These are phyloP conservation scores for Tachysurus fulvidraco DNA, from an alignment of 2,113 vertebrate genomes.

Conservation along the genomic window DNA sequence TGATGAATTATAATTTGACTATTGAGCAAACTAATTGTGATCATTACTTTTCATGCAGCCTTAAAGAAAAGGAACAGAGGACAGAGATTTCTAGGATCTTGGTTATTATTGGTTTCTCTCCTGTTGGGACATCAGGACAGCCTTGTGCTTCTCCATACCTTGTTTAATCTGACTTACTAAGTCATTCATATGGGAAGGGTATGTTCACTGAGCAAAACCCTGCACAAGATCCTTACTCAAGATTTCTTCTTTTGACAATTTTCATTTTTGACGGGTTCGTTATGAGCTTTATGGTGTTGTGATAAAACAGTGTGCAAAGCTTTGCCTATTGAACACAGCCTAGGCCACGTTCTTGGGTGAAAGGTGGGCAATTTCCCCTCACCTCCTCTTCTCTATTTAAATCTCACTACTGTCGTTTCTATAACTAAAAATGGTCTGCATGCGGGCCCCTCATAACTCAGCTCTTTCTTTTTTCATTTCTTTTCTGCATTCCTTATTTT, in stretches of 20 bases:
- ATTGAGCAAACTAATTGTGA: background rate
- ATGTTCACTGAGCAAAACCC: constrained; percentile 56
- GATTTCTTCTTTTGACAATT: background rate
- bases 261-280: background rate
- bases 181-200: constrained; percentile 40
- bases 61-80: background rate
- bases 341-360: constrained; percentile 40
- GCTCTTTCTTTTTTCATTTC: constrained; percentile 54
- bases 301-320: constrained; percentile 46
- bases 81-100: background rate
- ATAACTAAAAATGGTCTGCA: constrained; percentile 68
- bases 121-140: constrained; percentile 17
- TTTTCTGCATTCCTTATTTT: constrained; percentile 54
- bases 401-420: constrained; percentile 46
- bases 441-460: constrained; percentile 75
- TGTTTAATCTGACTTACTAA: constrained; percentile 46
- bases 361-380: constrained; percentile 34
- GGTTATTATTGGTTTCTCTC: constrained; percentile 42
- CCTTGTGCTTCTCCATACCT: constrained; percentile 43
- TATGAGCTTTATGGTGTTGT: background rate
- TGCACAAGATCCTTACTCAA: constrained; percentile 2
- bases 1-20: background rate
- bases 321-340: constrained; percentile 60
- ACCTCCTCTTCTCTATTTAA: constrained; percentile 32
- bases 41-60: background rate